phyloP scores from a whole-genome alignment of 2,888 invertebrate genomes.

The Tipula vernalis region DNA sequence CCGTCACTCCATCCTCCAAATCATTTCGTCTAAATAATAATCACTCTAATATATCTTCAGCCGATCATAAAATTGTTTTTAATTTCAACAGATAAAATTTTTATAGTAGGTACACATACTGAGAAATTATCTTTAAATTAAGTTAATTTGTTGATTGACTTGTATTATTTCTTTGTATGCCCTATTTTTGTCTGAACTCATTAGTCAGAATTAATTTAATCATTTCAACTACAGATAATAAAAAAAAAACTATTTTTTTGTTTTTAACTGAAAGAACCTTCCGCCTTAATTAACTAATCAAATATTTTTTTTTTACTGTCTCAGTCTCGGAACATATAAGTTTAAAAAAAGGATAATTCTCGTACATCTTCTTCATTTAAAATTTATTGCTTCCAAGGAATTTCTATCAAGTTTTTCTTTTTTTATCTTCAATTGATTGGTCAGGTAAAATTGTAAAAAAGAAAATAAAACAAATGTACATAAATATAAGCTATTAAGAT shows the following conservation, averaged over 20 bases:
- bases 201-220: neutral
- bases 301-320: neutral
- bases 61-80: neutral
- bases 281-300: neutral
- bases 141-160: constrained; percentile 4
- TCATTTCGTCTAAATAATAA: neutral
- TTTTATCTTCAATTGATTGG: neutral
- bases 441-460: neutral
- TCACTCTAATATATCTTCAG: neutral
- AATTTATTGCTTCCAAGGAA: neutral
- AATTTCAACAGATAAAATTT: neutral
- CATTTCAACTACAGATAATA: neutral
- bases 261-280: neutral
- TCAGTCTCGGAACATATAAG: neutral
- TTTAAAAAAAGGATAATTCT: neutral
- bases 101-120: neutral
- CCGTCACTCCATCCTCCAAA: neutral
- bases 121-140: neutral
- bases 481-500: neutral
- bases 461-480: neutral
- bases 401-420: neutral
- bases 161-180: neutral
- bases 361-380: neutral
- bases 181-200: neutral
- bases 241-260: neutral